A percentile compares a stretch with the other conserved stretches of the same genome.
Evolutionary conservation across 2,888 invertebrate genomes (phyloP).

Genomic region (Itoplectis maculator): DNA sequence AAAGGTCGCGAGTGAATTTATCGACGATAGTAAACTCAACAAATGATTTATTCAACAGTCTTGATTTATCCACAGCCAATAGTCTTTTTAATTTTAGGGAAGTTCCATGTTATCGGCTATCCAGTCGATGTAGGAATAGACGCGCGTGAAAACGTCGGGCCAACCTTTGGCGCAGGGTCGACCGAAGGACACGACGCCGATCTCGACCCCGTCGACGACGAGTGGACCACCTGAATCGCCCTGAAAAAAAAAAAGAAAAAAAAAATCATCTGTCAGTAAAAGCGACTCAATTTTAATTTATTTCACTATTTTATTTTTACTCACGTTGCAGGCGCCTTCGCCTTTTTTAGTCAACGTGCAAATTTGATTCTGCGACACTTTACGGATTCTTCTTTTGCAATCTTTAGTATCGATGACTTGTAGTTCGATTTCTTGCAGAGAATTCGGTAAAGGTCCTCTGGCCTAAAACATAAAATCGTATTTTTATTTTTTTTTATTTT

Average conservation of each 20-base stretch:
- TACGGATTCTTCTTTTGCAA: neutral
- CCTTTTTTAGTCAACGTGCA: conserved; percentile 8
- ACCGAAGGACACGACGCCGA: conserved; percentile 61
- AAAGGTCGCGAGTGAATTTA: neutral
- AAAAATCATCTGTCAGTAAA: neutral
- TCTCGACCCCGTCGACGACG: conserved; percentile 37
- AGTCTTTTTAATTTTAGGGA: neutral
- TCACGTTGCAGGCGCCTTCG: conserved; percentile 27
- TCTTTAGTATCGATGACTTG: neutral
- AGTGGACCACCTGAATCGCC: conserved; percentile 64
- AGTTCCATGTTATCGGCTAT: conserved; percentile 16
- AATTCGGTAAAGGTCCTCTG: conserved; percentile 4
- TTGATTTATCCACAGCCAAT: neutral
- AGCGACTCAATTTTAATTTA: too few species aligned
- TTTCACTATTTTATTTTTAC: too few species aligned
- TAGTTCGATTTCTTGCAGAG: conserved; percentile 33
- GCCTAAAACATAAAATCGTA: neutral
- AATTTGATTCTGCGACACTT: conserved; percentile 6
- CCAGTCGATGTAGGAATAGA: conserved; percentile 49
- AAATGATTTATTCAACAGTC: conserved; percentile 17
- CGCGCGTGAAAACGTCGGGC: conserved; percentile 56
- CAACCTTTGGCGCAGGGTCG: conserved; percentile 56
- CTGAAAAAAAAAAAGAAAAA: conserved; percentile 10
- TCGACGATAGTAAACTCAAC: neutral
- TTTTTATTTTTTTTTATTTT: neutral